These are phyloP conservation scores for Mactromeris polynyma DNA, from an alignment of 2,888 invertebrate species.

Conservation along the genomic window DNA sequence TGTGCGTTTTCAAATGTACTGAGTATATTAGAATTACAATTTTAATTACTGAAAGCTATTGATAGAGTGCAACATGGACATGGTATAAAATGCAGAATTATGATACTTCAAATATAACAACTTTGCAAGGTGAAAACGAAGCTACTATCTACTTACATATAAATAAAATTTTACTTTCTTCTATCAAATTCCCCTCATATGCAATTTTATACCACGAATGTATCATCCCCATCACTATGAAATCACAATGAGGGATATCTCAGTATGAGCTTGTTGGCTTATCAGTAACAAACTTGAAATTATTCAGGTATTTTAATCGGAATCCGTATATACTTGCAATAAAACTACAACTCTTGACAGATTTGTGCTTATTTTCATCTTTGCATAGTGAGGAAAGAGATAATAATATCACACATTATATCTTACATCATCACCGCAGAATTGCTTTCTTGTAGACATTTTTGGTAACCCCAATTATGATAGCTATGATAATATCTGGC, in stretches of 20 bases:
- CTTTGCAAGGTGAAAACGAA: no score
- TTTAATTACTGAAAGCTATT: no score
- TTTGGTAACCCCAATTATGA: conserved; percentile 16
- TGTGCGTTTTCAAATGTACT: no score
- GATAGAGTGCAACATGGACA: no score
- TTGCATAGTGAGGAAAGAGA: background rate
- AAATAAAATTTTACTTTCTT: no score
- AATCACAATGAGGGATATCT: background rate
- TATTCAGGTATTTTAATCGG: background rate
- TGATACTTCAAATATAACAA: no score
- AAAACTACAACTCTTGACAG: conserved; percentile 6
- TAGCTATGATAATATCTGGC: conserved; percentile 1
- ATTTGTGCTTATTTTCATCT: background rate
- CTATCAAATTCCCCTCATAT: no score
- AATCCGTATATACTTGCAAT: conserved; percentile 2
- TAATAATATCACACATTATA: background rate
- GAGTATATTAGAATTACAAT: no score
- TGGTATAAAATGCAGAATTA: no score
- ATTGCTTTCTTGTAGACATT: conserved; percentile 5
- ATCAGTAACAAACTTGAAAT: conserved; percentile 5
- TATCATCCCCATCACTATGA: background rate
- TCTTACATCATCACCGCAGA: conserved; percentile 3
- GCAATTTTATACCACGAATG: no score
- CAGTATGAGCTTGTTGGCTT: background rate
- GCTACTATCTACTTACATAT: no score